Percentiles rank a stretch among this genome's conserved stretches.
Conservation (phyloP, 2,888 invertebrate genomes). For the Hyalella azteca region DNA sequence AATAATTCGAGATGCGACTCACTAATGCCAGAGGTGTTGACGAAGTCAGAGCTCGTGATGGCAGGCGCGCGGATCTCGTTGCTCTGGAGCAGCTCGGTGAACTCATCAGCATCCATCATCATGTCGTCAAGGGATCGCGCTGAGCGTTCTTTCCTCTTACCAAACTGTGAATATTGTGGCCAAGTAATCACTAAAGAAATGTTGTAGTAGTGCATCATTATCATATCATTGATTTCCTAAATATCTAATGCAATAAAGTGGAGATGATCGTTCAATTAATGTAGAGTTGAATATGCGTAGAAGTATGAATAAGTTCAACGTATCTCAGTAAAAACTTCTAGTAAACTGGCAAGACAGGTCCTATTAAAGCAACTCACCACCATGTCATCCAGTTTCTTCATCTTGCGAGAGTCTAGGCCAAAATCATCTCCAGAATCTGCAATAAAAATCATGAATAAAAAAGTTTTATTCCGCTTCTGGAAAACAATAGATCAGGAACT, state of each 20-base stretch:
- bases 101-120: constrained; percentile 31
- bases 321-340: no score
- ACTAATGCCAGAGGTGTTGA: constrained; percentile 11
- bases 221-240: neutral
- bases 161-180: constrained; percentile 1
- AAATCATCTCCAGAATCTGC: neutral
- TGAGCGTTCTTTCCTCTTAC: neutral
- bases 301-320: no score
- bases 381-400: constrained; percentile 4
- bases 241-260: no score
- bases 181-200: no score
- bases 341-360: no score
- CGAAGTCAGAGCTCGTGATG: constrained; percentile 13
- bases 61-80: constrained; percentile 4
- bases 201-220: no score
- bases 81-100: neutral
- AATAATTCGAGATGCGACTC: no score
- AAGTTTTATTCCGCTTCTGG: no score
- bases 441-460: neutral
- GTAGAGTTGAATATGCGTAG: no score
- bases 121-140: constrained; percentile 5
- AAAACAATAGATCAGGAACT: no score
- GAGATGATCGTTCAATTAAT: no score
- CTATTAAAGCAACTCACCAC: no score
- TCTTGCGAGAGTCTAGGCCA: neutral